Conservation (phyloP, 2,797 vertebrate species). For the Poecilia gillii region DNA sequence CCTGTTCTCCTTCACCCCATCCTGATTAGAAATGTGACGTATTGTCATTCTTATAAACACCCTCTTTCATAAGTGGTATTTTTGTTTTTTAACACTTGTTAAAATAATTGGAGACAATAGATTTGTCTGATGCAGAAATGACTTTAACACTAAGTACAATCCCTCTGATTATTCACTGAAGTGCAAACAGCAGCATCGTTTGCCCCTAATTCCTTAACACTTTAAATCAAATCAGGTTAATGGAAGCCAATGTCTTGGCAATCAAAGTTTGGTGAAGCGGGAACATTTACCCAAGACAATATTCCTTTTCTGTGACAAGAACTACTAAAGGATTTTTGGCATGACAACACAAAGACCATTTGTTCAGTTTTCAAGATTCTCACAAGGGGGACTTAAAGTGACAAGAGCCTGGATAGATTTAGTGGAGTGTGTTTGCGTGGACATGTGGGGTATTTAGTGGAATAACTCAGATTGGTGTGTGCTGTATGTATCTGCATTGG, state of each 20-base stretch:
- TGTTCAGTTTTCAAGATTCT: slow-evolving; percentile 20
- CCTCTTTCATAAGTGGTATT: slow-evolving; percentile 18
- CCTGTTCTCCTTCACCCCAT: background rate
- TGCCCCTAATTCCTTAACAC: slow-evolving; percentile 20
- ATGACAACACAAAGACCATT: slow-evolving; percentile 14
- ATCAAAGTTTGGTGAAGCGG: slow-evolving; percentile 12
- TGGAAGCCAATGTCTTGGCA: slow-evolving; percentile 14
- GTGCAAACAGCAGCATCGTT: slow-evolving; percentile 24
- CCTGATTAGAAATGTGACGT: background rate
- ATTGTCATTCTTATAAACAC: slow-evolving; percentile 7
- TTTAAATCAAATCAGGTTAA: slow-evolving; percentile 29
- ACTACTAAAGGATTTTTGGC: slow-evolving; percentile 9
- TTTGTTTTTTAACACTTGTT: slow-evolving; percentile 33
- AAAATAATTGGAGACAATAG: slow-evolving; percentile 32
- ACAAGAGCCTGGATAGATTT: slow-evolving; percentile 6
- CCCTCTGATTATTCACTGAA: slow-evolving; percentile 15
- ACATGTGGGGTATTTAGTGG: slow-evolving; percentile 20
- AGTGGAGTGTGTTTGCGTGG: slow-evolving; percentile 19
- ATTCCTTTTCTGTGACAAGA: slow-evolving; percentile 17
- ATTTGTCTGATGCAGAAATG: slow-evolving; percentile 39
- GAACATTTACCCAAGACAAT: background rate
- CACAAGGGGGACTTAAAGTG: slow-evolving; percentile 5
- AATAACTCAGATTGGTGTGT: slow-evolving; percentile 28
- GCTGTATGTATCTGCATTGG: slow-evolving; percentile 17
- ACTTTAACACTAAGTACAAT: slow-evolving; percentile 9